These are phyloP conservation scores for Vulpes lagopus DNA, from an alignment of 2,113 vertebrate genomes.

Conservation along the genomic window DNA sequence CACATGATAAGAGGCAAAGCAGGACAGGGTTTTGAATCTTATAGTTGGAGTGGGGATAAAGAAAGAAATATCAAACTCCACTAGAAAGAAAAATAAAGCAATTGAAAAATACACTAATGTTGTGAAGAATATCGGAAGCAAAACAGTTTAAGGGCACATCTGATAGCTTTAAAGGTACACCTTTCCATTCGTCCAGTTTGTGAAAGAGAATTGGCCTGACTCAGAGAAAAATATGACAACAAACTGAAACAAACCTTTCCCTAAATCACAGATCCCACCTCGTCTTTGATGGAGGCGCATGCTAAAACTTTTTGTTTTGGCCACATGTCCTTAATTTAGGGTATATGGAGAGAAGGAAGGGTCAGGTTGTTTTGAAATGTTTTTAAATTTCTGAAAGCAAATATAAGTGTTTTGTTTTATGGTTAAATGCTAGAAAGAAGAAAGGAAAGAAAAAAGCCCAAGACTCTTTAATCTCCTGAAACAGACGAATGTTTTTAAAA, in stretches of 20 bases:
- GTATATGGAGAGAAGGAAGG: neutral
- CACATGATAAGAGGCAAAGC: neutral
- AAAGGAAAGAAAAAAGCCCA: neutral
- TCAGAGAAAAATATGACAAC: neutral
- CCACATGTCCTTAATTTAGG: neutral
- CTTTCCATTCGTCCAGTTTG: neutral
- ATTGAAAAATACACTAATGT: neutral
- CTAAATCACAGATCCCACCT: neutral
- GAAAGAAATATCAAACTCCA: conserved; percentile 14
- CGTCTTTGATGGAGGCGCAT: neutral
- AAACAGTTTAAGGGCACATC: neutral
- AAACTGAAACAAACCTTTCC: neutral
- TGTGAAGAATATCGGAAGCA: neutral
- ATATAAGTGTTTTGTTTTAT: neutral
- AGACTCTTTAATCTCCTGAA: neutral
- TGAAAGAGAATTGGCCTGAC: neutral
- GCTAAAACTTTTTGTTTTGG: neutral
- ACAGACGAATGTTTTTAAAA: neutral
- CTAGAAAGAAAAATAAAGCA: conserved; percentile 34
- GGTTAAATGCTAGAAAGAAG: neutral
- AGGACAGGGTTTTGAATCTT: neutral
- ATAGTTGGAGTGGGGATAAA: neutral
- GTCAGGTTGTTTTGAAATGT: neutral
- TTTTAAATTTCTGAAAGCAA: conserved; percentile 8
- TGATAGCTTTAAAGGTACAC: neutral